Percentiles rank a stretch among this genome's conserved stretches.
phyloP scores from a whole-genome alignment of 2,888 invertebrate genomes.

The Leptinotarsa peninsularis region DNA sequence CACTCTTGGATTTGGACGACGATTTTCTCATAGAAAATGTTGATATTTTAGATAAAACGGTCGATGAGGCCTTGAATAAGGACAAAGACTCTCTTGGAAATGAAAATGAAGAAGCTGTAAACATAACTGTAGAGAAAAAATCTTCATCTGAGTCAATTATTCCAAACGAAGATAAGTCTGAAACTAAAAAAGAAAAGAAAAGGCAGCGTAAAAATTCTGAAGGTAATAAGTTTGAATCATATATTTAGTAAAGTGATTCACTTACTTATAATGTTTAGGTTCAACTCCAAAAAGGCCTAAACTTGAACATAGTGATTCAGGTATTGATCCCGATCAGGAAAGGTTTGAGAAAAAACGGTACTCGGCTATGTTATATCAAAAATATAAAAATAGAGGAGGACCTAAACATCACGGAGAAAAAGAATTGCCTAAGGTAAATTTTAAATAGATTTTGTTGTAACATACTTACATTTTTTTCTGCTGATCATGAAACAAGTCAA shows the following conservation, averaged over 20 bases:
- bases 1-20: conserved; percentile 75
- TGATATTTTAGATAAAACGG: conserved; percentile 58
- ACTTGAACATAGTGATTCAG: conserved; percentile 59
- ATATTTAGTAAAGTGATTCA: conserved; percentile 17
- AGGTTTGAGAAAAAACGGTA: conserved; percentile 76
- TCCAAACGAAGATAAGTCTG: not conserved
- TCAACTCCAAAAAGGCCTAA: conserved; percentile 53
- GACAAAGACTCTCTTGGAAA: conserved; percentile 39
- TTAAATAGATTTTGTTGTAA: too few relatives aligned
- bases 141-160: not conserved
- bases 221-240: conserved; percentile 39
- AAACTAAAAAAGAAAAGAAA: conserved; percentile 40
- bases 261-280: conserved; percentile 52
- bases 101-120: not conserved
- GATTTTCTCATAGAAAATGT: conserved; percentile 60
- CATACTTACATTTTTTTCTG: too few relatives aligned
- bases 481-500: too few relatives aligned
- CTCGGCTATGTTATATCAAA: conserved; percentile 77
- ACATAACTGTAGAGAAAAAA: conserved; percentile 25
- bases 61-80: conserved; percentile 51
- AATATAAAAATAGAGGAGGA: conserved; percentile 81
- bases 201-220: conserved; percentile 45
- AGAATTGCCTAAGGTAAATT: conserved; percentile 80
- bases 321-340: conserved; percentile 74
- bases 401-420: conserved; percentile 87